Conservation (phyloP, 2,888 invertebrate genomes). For the Amblyjoppa proteus region DNA sequence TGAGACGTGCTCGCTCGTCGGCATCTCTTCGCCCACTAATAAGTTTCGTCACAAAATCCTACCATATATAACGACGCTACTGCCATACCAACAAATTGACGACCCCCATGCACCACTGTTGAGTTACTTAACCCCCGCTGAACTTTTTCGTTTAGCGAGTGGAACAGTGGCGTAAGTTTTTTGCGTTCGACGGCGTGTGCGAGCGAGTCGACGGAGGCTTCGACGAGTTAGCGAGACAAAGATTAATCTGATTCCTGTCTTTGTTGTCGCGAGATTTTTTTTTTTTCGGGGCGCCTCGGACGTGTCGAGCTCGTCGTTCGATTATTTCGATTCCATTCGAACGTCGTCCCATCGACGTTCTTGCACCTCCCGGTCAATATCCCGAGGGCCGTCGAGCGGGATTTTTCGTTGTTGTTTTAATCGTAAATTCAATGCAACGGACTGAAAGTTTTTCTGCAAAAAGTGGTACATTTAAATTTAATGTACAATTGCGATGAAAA, state of each 20-base stretch:
- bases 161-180: slow-evolving; percentile 55
- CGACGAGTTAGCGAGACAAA: slow-evolving; percentile 29
- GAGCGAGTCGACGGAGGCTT: background rate
- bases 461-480: no score
- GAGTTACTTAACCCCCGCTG: slow-evolving; percentile 75
- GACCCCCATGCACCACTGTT: slow-evolving; percentile 71
- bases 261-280: slow-evolving; percentile 16
- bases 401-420: no score
- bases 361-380: background rate
- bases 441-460: no score
- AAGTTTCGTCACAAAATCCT: slow-evolving; percentile 69
- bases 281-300: background rate
- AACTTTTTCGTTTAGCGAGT: slow-evolving; percentile 61
- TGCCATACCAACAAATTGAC: slow-evolving; percentile 63
- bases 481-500: no score
- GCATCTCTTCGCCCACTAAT: slow-evolving; percentile 69
- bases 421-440: no score
- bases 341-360: background rate
- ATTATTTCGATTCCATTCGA: slow-evolving; percentile 3
- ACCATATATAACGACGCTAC: slow-evolving; percentile 70
- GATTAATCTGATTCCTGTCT: slow-evolving; percentile 28
- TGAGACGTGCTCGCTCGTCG: slow-evolving; percentile 55
- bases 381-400: no score
- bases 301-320: slow-evolving; percentile 17
- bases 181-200: slow-evolving; percentile 45